Evolutionary conservation across 2,888 invertebrate species (phyloP).

Genomic region (Ypsolopha sequella): DNA sequence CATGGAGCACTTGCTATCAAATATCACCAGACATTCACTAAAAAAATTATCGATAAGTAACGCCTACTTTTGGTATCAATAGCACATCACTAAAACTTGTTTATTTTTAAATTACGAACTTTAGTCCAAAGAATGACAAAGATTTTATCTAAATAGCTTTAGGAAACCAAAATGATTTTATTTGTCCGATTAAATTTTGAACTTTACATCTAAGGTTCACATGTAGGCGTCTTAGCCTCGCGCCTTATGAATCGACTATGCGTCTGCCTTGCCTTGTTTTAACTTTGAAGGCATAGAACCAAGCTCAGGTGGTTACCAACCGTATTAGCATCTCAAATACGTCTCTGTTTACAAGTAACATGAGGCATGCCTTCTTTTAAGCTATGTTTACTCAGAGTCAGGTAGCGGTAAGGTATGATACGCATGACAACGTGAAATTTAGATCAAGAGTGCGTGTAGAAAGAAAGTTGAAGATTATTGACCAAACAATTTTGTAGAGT

Average conservation of each 20-base stretch:
- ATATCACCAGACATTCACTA: neutral
- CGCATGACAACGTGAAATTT: constrained; percentile 28
- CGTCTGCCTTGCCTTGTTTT: constrained; percentile 35
- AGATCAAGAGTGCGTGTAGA: constrained; percentile 14
- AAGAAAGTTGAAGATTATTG: no score
- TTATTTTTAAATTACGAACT: neutral
- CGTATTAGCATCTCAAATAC: neutral
- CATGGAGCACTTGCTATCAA: neutral
- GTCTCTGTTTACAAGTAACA: no score
- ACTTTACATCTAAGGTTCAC: neutral
- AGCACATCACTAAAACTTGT: neutral
- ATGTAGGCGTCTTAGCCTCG: constrained; percentile 46
- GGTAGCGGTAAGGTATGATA: neutral
- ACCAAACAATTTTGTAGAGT: no score
- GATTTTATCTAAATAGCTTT: no score
- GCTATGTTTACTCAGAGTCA: no score
- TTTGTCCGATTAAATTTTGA: neutral
- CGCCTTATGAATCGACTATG: constrained; percentile 44
- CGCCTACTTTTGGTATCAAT: neutral
- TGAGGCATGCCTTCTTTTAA: no score
- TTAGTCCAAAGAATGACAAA: no score
- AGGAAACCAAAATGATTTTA: no score
- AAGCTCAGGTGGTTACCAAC: neutral
- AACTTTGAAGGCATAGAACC: constrained; percentile 27
- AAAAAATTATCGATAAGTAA: neutral